Conservation (phyloP, 2,113 vertebrate genomes). For the Pavo muticus region DNA sequence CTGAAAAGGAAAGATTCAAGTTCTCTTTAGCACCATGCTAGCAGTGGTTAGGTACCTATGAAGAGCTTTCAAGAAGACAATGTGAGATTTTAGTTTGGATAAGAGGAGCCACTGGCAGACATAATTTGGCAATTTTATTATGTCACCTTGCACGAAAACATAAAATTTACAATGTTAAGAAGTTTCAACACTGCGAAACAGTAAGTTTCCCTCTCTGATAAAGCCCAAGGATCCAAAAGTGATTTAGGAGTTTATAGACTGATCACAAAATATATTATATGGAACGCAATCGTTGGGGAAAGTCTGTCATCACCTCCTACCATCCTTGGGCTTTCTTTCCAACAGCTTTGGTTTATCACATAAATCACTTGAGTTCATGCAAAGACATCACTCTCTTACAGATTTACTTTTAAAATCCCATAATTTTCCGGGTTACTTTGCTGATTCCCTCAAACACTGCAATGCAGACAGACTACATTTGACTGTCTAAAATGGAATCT, state of each 20-base stretch:
- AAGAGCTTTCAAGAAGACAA: slow-evolving; percentile 26
- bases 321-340: not conserved
- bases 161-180: not conserved
- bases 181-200: not conserved
- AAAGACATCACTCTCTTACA: not conserved
- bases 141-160: not conserved
- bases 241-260: not conserved
- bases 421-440: not conserved
- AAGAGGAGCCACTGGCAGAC: not conserved
- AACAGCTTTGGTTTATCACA: not conserved
- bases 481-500: not conserved
- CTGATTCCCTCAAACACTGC: not conserved
- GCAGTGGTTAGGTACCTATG: not conserved
- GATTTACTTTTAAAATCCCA: not conserved
- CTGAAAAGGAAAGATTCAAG: not conserved
- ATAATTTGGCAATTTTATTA: not conserved
- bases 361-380: not conserved
- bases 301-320: not conserved
- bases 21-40: not conserved
- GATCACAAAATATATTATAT: not conserved
- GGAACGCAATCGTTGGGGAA: not conserved
- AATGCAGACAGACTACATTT: not conserved
- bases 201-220: not conserved
- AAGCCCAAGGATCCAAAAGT: not conserved
- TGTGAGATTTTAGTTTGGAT: slow-evolving; percentile 13